Evolutionary conservation across 2,888 invertebrate species (phyloP).

Genomic region (Allacma fusca): DNA sequence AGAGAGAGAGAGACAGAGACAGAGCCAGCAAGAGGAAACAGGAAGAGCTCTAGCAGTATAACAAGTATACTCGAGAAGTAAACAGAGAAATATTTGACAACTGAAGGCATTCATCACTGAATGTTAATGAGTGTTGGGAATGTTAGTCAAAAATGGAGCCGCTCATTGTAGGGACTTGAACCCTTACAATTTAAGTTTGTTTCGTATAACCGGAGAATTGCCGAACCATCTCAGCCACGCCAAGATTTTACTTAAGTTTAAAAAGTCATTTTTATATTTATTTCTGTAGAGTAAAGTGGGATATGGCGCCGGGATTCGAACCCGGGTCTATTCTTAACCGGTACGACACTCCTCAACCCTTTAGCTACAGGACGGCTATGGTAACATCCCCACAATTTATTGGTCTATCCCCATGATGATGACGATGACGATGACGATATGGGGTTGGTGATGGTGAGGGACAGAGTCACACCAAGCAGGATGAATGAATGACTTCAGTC

Average conservation of each 20-base stretch:
- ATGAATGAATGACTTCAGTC: neutral
- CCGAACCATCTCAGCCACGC: conserved; percentile 35
- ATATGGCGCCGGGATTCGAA: conserved; percentile 37
- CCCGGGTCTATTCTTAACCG: conserved; percentile 38
- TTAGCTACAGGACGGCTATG: conserved; percentile 2
- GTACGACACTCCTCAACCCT: conserved; percentile 11
- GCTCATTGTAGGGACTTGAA: conserved; percentile 1
- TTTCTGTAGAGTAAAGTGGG: conserved; percentile 33
- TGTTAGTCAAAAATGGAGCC: neutral
- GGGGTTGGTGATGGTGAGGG: too few relatives aligned
- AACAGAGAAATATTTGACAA: too few relatives aligned
- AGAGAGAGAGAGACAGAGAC: too few relatives aligned
- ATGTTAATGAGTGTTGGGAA: neutral
- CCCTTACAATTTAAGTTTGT: neutral
- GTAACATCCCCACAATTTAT: neutral
- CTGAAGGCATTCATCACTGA: neutral
- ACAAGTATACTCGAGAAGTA: too few relatives aligned
- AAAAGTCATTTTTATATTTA: conserved; percentile 27
- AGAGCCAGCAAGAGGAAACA: too few relatives aligned
- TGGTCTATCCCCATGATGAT: neutral
- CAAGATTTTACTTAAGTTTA: conserved; percentile 36
- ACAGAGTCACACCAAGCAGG: neutral
- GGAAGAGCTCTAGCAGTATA: too few relatives aligned
- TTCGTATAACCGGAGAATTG: conserved; percentile 33
- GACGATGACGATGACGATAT: too few relatives aligned